Base-by-base conservation (phyloP, 2,888 invertebrate species). In the Ecliptopera silaceata region DNA sequence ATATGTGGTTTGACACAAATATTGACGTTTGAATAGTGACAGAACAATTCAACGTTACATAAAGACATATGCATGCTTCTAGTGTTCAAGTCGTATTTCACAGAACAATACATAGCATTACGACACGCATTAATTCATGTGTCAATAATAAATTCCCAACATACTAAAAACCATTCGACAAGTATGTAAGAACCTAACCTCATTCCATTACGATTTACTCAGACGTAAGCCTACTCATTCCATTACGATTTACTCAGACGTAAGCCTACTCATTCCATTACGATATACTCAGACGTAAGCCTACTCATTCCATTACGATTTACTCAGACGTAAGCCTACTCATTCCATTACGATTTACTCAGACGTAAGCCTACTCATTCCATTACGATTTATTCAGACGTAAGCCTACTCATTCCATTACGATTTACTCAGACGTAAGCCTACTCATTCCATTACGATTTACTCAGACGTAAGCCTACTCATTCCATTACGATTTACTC, bases 31-130 rank as follows among this genome's bases (percentile, higher is more conserved):
- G 52, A 64, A 66, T 64, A 49, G 61, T 49, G 61, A 58, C 63
- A 61, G 56, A 63, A 64, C 64, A 64, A 61, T 55, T 56, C 47
- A 46, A 48, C 42, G 46, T 61, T 58, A 57, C 63, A 61, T 47
- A 53, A 32, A 13, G 34, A 29, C 31, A 56, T n/a, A 54, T 50
- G 46, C n/a, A n/a, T 47, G 47, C 50, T 64, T 65, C 54, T 62
- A 52, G 47, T 59, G 59, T 64, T 57, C 52, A 49, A 64, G 61
- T 51, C 47, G 43, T 63, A 58, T 54, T 58, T 61, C 45, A 65
- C 63, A 45, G 63, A 71, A 76, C 77, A 77, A 74, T 75, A 63
- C 59, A 55, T 36, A 26, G 11, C 22, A 70, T 72, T 71, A 63
- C 58, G 65, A 67, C 63, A 71, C 56, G 58, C 63, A 67, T 68